phyloP scores from a whole-genome alignment of 2,113 vertebrate genomes.

The Stigmatopora nigra region DNA sequence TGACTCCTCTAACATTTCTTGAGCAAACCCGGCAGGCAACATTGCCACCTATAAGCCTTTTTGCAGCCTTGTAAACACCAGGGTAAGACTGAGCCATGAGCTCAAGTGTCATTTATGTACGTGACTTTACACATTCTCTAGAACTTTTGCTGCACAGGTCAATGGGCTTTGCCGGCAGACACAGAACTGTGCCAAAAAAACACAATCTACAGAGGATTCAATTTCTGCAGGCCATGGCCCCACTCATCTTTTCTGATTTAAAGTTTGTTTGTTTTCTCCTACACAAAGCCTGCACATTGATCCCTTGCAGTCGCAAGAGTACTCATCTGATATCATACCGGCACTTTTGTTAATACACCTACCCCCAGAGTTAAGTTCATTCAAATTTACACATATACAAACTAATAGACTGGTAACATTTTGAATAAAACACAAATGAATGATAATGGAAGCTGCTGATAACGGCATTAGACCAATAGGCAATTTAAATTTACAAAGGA shows the following conservation, averaged over 20 bases:
- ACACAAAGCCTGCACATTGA: conserved; percentile 63
- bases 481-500: not conserved
- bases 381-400: conserved; percentile 7
- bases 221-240: conserved; percentile 64
- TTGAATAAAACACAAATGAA: conserved; percentile 7
- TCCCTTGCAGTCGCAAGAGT: conserved; percentile 57
- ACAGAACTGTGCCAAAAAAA: conserved; percentile 15
- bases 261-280: conserved; percentile 72
- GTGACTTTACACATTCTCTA: conserved; percentile 51
- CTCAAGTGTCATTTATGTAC: conserved; percentile 55
- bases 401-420: conserved; percentile 17
- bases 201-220: conserved; percentile 46
- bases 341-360: conserved; percentile 65
- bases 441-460: not conserved
- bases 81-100: conserved; percentile 48
- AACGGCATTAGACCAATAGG: not conserved
- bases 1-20: conserved; percentile 22
- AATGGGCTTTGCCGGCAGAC: conserved; percentile 47
- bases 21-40: conserved; percentile 48
- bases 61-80: conserved; percentile 46
- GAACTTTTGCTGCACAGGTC: conserved; percentile 57
- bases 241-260: conserved; percentile 68
- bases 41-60: conserved; percentile 58
- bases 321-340: conserved; percentile 57
- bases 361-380: conserved; percentile 10